Evolutionary conservation across 2,113 vertebrate species (phyloP), one percentile per base, ranked within the genome.

Genomic region (Megaleporinus macrocephalus): DNA sequence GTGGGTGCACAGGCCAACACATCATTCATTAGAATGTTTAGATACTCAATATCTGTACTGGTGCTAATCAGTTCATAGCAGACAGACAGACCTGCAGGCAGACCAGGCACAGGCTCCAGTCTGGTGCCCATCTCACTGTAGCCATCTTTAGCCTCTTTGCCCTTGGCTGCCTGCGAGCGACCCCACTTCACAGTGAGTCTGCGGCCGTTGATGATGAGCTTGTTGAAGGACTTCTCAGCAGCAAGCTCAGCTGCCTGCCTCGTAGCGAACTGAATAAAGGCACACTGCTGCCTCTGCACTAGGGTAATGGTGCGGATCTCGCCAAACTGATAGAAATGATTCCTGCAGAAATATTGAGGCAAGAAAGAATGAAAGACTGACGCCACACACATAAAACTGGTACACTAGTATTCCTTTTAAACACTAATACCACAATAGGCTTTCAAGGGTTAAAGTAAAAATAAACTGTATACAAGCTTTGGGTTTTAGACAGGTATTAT

Each of bases 151-250:
- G 95, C 90, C 30, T 98, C 97, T 89, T 97, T 97, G 26, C 96
- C 97, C 92, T 96, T 93, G 69, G 97, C 96, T 84, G 96, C 97
- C 80, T 98, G 97, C 33, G 97, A 97, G 87, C 97, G 95, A 90
- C 98, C 98, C 98, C 98, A 99, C 29, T 99, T 99, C 87, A 99
- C 97, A 0, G 97, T 98, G 66, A 99, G 96, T 57, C 98, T 93
- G 27, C 96, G 95, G 6, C 97, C 97, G 0, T 98, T 98, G 83
- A 99, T 96, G 59, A 99, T 99, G 73, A 99, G 94, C 75, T 99
- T 99, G 89, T 99, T 99, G 90, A 99, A 99, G 66, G 97, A 98
- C 86, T 99, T 99, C 91, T 99, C 98, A 0, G 97, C 97, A 15
- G 98, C 98, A 62, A 94, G 95, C 80, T 99, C 98, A 0, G 97